Percentiles rank a stretch among this genome's conserved stretches.
Conservation (phyloP, 1,140 invertebrate species). For the Drosophila insularis region DNA sequence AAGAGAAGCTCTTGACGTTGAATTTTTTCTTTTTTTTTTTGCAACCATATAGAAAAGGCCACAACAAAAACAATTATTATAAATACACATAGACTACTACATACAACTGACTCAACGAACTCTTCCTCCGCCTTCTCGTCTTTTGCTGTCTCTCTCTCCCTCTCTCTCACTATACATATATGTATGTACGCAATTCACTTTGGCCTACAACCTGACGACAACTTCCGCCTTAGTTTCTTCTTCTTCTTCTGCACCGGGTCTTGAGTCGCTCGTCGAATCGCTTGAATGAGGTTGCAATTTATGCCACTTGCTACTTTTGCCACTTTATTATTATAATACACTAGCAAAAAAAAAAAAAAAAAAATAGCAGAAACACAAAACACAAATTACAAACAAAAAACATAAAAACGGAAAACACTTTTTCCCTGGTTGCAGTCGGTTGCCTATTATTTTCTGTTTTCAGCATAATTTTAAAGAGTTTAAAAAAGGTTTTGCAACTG, state of each 20-base stretch:
- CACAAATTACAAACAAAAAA: conserved; percentile 42
- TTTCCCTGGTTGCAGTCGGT: conserved; percentile 43
- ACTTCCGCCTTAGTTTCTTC: conserved; percentile 43
- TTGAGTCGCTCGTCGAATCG: conserved; percentile 40
- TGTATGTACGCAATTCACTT: conserved; percentile 53
- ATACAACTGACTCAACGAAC: conserved; percentile 2
- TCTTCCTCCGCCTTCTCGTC: neutral
- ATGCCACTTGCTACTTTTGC: conserved; percentile 72
- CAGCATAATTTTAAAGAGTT: conserved; percentile 11
- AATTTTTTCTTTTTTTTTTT: conserved; percentile 35
- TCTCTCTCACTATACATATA: too few relatives aligned
- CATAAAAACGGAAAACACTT: conserved; percentile 40
- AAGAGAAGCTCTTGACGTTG: conserved; percentile 58
- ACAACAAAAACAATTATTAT: conserved; percentile 65
- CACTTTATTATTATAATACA: conserved; percentile 74
- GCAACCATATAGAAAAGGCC: conserved; percentile 10
- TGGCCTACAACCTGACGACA: conserved; percentile 58
- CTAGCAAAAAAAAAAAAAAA: conserved; percentile 17
- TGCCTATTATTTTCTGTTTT: conserved; percentile 20
- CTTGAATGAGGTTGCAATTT: conserved; percentile 78
- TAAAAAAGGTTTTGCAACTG: conserved; percentile 3
- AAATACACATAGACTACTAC: conserved; percentile 43
- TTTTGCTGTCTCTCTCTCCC: neutral
- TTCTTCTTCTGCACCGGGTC: neutral
- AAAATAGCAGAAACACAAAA: conserved; percentile 29